Evolutionary conservation across 2,888 invertebrate species (phyloP).

Genomic region (Drosophila aldrichi): DNA sequence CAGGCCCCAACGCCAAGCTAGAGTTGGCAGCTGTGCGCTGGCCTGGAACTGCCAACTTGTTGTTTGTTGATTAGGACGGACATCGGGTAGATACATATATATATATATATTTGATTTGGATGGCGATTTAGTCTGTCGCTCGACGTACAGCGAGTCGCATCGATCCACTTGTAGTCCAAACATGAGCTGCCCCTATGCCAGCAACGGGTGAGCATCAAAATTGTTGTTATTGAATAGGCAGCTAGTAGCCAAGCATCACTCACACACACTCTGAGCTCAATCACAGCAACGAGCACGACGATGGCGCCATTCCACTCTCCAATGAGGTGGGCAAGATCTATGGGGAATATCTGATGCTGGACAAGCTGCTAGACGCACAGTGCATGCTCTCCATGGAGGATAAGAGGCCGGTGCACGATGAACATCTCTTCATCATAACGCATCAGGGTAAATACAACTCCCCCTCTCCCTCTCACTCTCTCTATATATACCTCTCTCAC

Average conservation of each 20-base stretch:
- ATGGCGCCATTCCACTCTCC: slow-evolving; percentile 86
- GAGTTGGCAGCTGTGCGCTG: slow-evolving; percentile 26
- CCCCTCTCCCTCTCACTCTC: not conserved
- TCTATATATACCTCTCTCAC: not conserved
- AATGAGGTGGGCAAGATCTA: slow-evolving; percentile 94
- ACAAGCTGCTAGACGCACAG: slow-evolving; percentile 93
- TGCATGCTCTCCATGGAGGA: slow-evolving; percentile 91
- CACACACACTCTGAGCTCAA: slow-evolving; percentile 2
- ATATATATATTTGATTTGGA: not conserved
- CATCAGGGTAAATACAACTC: slow-evolving; percentile 92
- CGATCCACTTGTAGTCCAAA: slow-evolving; percentile 12
- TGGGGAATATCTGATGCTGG: slow-evolving; percentile 95
- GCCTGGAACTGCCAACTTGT: slow-evolving; percentile 37
- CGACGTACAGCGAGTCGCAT: slow-evolving; percentile 50
- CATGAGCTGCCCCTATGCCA: slow-evolving; percentile 82
- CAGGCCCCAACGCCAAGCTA: not conserved
- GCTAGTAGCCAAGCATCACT: not conserved
- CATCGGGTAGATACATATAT: slow-evolving; percentile 1
- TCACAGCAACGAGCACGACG: slow-evolving; percentile 77
- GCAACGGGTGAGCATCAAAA: slow-evolving; percentile 71
- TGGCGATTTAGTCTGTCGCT: slow-evolving; percentile 44
- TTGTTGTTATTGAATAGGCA: not conserved
- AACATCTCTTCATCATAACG: slow-evolving; percentile 98
- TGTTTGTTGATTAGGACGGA: not conserved
- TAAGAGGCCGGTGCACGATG: slow-evolving; percentile 94